Evolutionary conservation across 2,797 vertebrate genomes (phyloP).

Genomic region (Buceros bicornis): DNA sequence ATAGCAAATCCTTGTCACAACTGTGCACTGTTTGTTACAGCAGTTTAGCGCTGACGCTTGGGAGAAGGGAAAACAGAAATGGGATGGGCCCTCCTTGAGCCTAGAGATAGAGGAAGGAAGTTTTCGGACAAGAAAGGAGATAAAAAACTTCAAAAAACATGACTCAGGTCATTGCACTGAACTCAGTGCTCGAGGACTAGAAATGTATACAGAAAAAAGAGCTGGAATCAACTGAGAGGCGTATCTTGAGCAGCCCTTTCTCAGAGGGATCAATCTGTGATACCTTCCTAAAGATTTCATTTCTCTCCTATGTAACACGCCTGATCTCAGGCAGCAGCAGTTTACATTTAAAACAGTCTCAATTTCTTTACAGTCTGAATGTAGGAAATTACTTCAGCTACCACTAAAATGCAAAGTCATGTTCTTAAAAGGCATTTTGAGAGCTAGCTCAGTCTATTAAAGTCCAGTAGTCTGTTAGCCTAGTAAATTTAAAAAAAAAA

Average conservation of each 20-base stretch:
- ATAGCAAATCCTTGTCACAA: background rate
- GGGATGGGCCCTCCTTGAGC: background rate
- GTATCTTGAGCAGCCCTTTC: background rate
- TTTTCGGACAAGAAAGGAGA: background rate
- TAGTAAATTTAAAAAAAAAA: background rate
- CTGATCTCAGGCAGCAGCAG: background rate
- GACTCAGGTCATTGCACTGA: background rate
- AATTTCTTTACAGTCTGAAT: background rate
- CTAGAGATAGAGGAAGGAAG: background rate
- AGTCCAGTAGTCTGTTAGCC: no score
- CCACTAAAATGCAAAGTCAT: background rate
- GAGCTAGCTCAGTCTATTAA: background rate
- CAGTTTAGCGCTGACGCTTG: background rate
- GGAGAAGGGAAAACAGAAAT: background rate
- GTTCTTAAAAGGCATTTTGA: background rate
- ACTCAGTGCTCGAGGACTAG: background rate
- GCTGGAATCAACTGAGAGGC: background rate
- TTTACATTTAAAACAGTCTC: background rate
- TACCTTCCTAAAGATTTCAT: background rate
- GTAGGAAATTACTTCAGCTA: background rate
- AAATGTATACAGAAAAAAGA: background rate
- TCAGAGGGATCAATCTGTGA: background rate
- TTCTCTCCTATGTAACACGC: background rate
- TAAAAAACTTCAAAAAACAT: background rate
- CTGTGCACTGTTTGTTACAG: background rate